A percentile compares a stretch with the other conserved stretches of the same genome.
Conservation (phyloP, 2,888 invertebrate species). For the Cheilosia pagana region DNA sequence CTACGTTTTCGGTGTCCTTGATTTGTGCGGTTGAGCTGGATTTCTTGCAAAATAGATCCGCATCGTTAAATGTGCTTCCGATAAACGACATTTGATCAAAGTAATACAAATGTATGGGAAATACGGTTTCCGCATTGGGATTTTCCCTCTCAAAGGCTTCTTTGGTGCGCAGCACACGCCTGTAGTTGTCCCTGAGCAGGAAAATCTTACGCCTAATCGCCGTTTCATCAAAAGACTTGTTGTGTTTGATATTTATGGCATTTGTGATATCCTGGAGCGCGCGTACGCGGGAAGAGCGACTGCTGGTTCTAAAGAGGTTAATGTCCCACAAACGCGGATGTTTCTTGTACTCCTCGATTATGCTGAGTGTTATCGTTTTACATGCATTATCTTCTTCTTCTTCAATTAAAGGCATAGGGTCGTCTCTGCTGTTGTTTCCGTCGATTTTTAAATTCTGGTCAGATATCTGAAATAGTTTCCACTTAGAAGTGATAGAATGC, state of each 20-base stretch:
- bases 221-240: not conserved
- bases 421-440: not conserved
- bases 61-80: too few species aligned
- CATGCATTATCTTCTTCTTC: not conserved
- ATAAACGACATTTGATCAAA: constrained; percentile 9
- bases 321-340: constrained; percentile 6
- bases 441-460: too few species aligned
- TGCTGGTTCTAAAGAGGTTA: not conserved
- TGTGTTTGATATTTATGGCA: not conserved
- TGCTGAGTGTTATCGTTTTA: not conserved
- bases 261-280: not conserved
- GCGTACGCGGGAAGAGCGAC: not conserved
- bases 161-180: not conserved
- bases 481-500: too few species aligned
- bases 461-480: too few species aligned
- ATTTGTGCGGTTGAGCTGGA: not conserved
- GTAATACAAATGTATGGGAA: not conserved
- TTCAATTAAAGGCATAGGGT: not conserved
- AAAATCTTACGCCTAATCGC: not conserved
- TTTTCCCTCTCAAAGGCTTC: not conserved
- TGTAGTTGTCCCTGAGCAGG: not conserved
- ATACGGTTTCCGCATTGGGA: too few species aligned
- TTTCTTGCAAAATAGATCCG: not conserved
- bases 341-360: constrained; percentile 20
- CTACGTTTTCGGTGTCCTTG: not conserved